These are phyloP conservation scores for Pangasius djambal DNA, from an alignment of 2,797 vertebrate genomes.

Conservation along the genomic window DNA sequence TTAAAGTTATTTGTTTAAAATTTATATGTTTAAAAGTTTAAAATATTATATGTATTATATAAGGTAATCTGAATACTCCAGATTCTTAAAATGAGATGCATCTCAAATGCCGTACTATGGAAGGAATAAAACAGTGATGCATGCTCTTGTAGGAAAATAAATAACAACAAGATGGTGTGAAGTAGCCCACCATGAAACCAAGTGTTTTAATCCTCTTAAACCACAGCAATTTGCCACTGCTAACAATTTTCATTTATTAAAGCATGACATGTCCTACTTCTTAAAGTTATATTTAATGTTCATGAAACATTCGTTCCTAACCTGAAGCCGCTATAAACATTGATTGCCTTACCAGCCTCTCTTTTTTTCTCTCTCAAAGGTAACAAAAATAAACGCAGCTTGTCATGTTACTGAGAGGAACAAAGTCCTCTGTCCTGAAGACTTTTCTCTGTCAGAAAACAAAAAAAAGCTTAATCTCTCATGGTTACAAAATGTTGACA, in stretches of 20 bases:
- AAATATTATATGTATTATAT: not conserved
- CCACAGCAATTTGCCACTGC: not conserved
- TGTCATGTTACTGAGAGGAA: not conserved
- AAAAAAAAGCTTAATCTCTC: not conserved
- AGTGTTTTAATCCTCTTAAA: not conserved
- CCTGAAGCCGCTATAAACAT: not conserved
- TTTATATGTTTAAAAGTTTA: not conserved
- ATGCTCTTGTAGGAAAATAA: not conserved
- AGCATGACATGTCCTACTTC: not conserved
- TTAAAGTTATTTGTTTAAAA: too few species aligned
- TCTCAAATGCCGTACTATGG: not conserved
- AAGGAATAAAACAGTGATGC: not conserved
- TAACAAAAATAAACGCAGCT: not conserved
- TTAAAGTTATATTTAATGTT: not conserved
- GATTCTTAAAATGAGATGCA: not conserved
- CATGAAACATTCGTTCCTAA: not conserved
- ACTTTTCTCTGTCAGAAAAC: not conserved
- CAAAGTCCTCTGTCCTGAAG: not conserved
- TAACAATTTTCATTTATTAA: not conserved
- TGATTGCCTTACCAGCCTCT: not conserved
- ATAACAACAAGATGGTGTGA: not conserved
- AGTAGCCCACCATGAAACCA: not conserved
- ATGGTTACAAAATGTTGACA: not conserved
- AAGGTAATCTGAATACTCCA: not conserved
- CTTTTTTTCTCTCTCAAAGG: not conserved